phyloP scores from a whole-genome alignment of 2,113 vertebrate genomes.

The Psephotus haematonotus region DNA sequence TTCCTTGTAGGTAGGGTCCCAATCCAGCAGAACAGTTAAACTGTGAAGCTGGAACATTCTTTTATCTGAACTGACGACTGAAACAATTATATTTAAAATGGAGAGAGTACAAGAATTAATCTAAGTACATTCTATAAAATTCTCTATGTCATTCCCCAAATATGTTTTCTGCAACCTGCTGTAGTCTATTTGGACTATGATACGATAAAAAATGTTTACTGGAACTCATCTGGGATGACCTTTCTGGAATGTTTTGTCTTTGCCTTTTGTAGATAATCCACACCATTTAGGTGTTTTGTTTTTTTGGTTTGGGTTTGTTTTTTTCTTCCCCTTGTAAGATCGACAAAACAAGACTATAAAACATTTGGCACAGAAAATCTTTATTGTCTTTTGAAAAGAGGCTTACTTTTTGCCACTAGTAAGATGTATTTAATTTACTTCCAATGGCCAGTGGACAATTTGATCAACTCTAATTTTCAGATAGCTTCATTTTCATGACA shows the following conservation, averaged over 20 bases:
- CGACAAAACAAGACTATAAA: not conserved
- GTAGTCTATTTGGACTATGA: not conserved
- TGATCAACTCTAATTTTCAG: not conserved
- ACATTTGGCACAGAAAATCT: not conserved
- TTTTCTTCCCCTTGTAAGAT: not conserved
- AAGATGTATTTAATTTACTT: not conserved
- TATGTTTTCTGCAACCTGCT: conserved; percentile 16
- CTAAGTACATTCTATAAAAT: not conserved
- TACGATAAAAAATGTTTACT: not conserved
- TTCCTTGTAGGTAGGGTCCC: not conserved
- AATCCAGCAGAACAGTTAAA: not conserved
- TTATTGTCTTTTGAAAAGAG: not conserved
- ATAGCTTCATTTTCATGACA: not conserved
- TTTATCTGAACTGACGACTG: not conserved
- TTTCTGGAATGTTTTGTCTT: conserved; percentile 23
- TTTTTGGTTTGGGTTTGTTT: not conserved
- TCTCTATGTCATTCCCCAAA: not conserved
- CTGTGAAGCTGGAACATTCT: not conserved
- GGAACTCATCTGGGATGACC: not conserved
- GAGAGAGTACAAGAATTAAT: not conserved
- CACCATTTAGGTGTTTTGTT: not conserved
- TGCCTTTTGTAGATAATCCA: not conserved
- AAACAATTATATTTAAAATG: not conserved
- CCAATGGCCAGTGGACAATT: not conserved
- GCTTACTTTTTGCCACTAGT: not conserved